Conservation (phyloP, 2,888 invertebrate genomes). For the Drosophila testacea region DNA sequence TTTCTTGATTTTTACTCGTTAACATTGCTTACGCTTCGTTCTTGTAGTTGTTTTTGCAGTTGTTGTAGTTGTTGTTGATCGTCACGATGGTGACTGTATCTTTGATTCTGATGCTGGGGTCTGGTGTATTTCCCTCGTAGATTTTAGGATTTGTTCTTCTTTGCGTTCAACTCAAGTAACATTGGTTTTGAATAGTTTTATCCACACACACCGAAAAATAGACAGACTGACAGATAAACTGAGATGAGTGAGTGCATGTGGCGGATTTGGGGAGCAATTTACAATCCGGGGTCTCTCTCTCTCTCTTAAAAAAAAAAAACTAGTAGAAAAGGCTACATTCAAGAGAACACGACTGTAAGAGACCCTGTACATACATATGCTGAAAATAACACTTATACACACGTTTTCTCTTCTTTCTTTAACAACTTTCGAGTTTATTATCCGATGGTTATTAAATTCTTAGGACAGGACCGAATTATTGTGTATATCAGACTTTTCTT, state of each 20-base stretch:
- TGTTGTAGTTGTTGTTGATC: slow-evolving; percentile 8
- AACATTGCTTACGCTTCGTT: slow-evolving; percentile 77
- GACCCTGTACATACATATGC: too few species aligned
- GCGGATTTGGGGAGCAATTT: slow-evolving; percentile 51
- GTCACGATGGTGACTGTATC: slow-evolving; percentile 49
- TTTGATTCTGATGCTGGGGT: slow-evolving; percentile 14
- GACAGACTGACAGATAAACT: slow-evolving; percentile 50
- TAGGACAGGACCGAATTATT: too few species aligned
- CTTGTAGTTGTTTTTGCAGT: slow-evolving; percentile 52
- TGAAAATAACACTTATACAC: too few species aligned
- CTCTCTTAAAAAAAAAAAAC: not conserved
- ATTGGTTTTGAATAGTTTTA: slow-evolving; percentile 61
- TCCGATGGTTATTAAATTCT: too few species aligned
- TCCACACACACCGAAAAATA: slow-evolving; percentile 25
- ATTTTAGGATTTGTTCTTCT: slow-evolving; percentile 51
- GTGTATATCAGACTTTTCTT: too few species aligned
- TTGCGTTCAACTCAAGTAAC: slow-evolving; percentile 64
- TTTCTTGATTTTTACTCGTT: slow-evolving; percentile 79
- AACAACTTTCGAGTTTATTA: too few species aligned
- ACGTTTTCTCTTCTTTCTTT: too few species aligned
- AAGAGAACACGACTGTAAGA: too few species aligned
- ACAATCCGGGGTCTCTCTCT: slow-evolving; percentile 29
- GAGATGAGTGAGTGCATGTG: slow-evolving; percentile 62
- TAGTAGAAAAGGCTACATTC: too few species aligned
- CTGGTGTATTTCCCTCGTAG: slow-evolving; percentile 44